Base-by-base conservation (phyloP, 2,113 vertebrate genomes). In the Polypterus bichir region DNA sequence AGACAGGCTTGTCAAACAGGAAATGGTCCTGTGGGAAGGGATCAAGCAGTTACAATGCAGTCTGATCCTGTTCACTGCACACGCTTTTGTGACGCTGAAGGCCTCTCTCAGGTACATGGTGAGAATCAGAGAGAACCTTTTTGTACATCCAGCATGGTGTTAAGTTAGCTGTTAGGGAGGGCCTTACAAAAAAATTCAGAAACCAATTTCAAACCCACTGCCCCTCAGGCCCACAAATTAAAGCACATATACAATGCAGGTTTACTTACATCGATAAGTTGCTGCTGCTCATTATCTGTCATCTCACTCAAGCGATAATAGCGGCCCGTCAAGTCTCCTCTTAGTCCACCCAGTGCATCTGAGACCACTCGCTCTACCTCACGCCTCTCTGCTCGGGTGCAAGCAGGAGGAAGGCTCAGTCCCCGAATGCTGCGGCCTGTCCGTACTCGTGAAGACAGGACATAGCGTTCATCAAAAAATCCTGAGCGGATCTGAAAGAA, bases 381-480 rank as follows among this genome's bases (percentile, higher is more conserved):
- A 2, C 88, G 71, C 3, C 88, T 75, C 69, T 90, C 88, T 0
- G 88, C 89, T 0, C 88, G 75, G 6, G 81, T 84, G 62, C 88
- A 90, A 59, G 87, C 88, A 3, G 89, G 89, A 0, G 89, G 89
- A 65, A 91, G 69, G 65, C 87, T 88, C 64, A 91, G 84, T 46
- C 88, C 88, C 0, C 88, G 82, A 69, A 91, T 89, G 67, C 88
- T 91, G 70, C 88, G 85, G 27, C 88, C 88, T 0, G 88, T 90
- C 71, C 94, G 86, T 62, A 98, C 94, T 11, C 96, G 86, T 1
- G 94, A 97, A 0, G 96, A 98, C 70, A 99, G 79, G 67, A 99
- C 96, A 0, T 97, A 99, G 59, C 91, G 90, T 59, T 95, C 92
- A 10, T 99, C 96, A 1, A 99, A 97, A 3, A 79, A 61, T 4